Evolutionary conservation across 2,797 vertebrate species (phyloP), one percentile per base, ranked within the genome.

Genomic region (Poecilia picta): DNA sequence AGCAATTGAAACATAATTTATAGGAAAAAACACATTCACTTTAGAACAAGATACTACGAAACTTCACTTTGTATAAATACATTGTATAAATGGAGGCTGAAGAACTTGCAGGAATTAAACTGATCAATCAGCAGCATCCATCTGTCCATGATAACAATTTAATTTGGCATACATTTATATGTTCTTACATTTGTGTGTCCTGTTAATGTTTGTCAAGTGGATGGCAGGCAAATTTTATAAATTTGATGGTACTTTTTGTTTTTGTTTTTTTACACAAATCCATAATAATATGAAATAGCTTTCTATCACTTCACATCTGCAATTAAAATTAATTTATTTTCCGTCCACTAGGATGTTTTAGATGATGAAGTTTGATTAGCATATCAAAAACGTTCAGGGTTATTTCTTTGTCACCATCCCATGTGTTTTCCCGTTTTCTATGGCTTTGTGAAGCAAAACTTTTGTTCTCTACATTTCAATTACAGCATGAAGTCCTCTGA

Each of bases 161-260:
- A 6, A 20, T 39, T 55, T 2, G 23, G 36, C 73, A 43, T 55
- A 12, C n/a, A 55, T 57, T 57, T 5, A 33, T 47, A 10, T 45
- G 25, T 33, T 23, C 36, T 41, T 16, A 49, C 36, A 15, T 36
- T 16, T 15, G 13, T 47, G 1, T 31, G 12, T 62, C 33, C 33
- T 86, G 75, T 79, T 79, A 81, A 64, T 43, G 77, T 73, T 73
- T 74, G n/a, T 25, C 73, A 71, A 77, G 28, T 83, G 87, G 79
- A 89, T 75, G 46, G 83, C 36, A 78, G 66, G 70, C 78, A 88
- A 1, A 45, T 73, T 31, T 39, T 68, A 23, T 33, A 4, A 33
- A 57, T 64, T 79, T 49, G 43, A 45, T 36, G 43, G 31, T 18
- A 12, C 25, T 49, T 20, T 39, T 16, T 0, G 23, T 15, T 1